Evolutionary conservation across 2,113 vertebrate species (phyloP), one percentile per base, ranked within the genome.

Genomic region (Thamnaconus septentrionalis): DNA sequence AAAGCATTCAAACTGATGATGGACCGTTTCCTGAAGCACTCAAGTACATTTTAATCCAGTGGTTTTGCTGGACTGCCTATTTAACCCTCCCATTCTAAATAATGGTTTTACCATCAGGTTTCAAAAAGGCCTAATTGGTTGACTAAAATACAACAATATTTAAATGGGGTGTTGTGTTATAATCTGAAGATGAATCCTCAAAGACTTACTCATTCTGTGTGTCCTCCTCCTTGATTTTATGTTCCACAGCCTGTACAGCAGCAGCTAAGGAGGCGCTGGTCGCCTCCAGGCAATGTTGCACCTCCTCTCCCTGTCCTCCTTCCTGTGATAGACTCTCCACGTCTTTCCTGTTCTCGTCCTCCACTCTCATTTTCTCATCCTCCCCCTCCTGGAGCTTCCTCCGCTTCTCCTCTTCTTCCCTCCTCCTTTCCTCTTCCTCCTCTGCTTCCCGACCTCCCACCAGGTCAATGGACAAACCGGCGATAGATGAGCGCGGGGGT

Each of bases 211-310:
- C 92, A 1, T 91, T 90, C 47, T 95, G 93, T 41, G 85, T 73
- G 18, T 96, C 94, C 58, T 98, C 96, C 65, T 93, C 94, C 71
- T 94, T 93, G 78, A 99, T 96, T 86, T 95, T 94, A 59, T 98
- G 95, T 74, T 98, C 96, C 50, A 95, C 96, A 0, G 93, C 94
- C 75, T 98, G 94, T 85, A 98, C 89, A 6, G 96, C 95, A 0
- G 95, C 96, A 0, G 95, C 95, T 64, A 98, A 81, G 41, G 95
- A 96, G 8, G 95, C 94, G 2, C 94, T 97, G 18, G 95, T 98
- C 87, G 97, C 95, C 84, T 98, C 95, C 87, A 97, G 79, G 52
- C 93, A 92, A 86, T 93, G 91, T 64, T 93, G 91, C 1, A 79
- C 92, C 52, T 89, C 90, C 66, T 92, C 92, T 62, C 72, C 59